These are phyloP conservation scores for Amniataba percoides DNA, from an alignment of 2,797 vertebrate genomes.

Conservation along the genomic window DNA sequence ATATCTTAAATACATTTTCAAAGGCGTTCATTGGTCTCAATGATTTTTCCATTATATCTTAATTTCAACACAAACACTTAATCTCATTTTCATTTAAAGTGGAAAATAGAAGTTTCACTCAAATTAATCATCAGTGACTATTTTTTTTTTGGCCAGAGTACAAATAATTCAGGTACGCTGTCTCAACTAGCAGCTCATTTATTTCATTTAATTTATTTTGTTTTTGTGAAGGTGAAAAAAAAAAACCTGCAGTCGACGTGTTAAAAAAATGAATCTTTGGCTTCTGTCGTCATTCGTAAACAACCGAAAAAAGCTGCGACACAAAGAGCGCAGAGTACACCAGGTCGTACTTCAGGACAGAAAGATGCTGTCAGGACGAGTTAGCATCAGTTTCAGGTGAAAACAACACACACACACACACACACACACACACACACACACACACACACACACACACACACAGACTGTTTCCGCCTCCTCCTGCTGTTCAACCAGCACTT, in stretches of 20 bases:
- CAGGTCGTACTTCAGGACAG: neutral
- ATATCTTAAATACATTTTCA: neutral
- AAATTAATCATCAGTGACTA: neutral
- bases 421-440: neutral
- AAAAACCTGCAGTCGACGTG: neutral
- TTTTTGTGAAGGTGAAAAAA: no score
- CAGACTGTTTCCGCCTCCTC: constrained; percentile 4
- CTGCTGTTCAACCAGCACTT: neutral
- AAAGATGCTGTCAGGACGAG: constrained; percentile 1
- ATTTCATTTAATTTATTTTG: no score
- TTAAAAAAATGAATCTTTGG: no score
- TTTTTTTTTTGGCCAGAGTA: neutral
- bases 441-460: neutral
- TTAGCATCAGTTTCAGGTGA: constrained; percentile 4
- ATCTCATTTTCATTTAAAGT: neutral
- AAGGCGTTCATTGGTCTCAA: neutral
- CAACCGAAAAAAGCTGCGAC: neutral
- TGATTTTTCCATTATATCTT: neutral
- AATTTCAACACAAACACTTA: neutral
- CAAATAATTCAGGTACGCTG: neutral
- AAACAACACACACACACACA: neutral
- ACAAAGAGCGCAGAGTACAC: neutral
- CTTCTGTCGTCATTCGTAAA: neutral
- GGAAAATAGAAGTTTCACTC: neutral
- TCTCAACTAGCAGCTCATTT: neutral